These are phyloP conservation scores for Dicycla oo DNA, from an alignment of 2,888 invertebrate genomes.

Conservation along the genomic window DNA sequence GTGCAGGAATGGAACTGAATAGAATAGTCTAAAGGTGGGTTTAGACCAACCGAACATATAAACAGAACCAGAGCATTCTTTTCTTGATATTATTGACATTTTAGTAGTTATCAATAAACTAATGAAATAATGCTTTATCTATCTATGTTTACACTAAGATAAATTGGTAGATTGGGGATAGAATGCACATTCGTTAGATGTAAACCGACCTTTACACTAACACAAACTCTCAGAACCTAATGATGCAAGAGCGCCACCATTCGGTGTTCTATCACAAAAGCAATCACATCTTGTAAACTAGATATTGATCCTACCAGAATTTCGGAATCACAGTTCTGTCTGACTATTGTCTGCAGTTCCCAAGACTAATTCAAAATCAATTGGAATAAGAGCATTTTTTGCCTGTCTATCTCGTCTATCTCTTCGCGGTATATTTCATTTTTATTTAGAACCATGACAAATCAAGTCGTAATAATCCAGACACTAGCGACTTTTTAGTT, in stretches of 20 bases:
- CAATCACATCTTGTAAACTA: background rate
- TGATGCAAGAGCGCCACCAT: background rate
- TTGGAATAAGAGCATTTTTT: conserved; percentile 40
- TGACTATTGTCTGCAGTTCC: conserved; percentile 22
- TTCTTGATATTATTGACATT: background rate
- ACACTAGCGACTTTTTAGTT: conserved; percentile 12
- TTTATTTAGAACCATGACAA: conserved; percentile 18
- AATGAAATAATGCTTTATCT: background rate
- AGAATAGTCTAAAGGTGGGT: no score
- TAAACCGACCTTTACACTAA: background rate
- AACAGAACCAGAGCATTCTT: background rate
- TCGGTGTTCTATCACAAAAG: background rate
- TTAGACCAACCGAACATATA: background rate
- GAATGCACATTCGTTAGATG: background rate
- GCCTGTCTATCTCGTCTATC: conserved; percentile 13
- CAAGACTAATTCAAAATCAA: conserved; percentile 45
- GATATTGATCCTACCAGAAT: conserved; percentile 11
- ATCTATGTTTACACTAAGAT: background rate
- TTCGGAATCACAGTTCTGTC: conserved; percentile 21
- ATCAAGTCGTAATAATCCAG: conserved; percentile 17
- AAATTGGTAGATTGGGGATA: background rate
- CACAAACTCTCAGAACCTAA: background rate
- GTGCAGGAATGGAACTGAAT: background rate
- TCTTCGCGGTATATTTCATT: conserved; percentile 31
- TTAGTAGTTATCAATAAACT: background rate